These are phyloP conservation scores for Andricus curvator DNA, from an alignment of 2,888 invertebrate genomes.

Conservation along the genomic window DNA sequence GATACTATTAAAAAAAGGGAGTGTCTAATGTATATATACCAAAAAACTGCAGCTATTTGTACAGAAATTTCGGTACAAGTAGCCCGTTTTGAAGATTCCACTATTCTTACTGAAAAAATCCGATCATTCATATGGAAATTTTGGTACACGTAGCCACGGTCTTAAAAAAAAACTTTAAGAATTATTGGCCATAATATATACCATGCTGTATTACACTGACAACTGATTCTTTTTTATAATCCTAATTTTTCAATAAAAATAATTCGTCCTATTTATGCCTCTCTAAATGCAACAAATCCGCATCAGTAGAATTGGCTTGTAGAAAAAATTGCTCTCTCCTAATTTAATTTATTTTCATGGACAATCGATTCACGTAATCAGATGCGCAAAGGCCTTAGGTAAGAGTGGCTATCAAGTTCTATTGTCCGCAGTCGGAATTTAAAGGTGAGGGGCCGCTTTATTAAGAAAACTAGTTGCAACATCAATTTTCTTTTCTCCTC, in stretches of 20 bases:
- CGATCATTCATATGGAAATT: too few species aligned
- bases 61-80: too few species aligned
- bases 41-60: too few species aligned
- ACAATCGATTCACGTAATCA: conserved; percentile 31
- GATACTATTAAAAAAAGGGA: too few species aligned
- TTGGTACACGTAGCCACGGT: too few species aligned
- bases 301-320: neutral
- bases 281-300: neutral
- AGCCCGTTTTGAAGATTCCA: too few species aligned
- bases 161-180: too few species aligned
- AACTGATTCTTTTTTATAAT: too few species aligned
- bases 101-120: too few species aligned
- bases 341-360: conserved; percentile 24
- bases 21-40: too few species aligned
- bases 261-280: neutral
- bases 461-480: neutral
- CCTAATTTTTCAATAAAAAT: neutral
- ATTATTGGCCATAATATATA: too few species aligned
- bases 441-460: neutral
- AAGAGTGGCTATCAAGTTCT: conserved; percentile 20
- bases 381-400: conserved; percentile 8
- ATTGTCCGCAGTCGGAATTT: neutral
- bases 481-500: neutral
- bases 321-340: neutral
- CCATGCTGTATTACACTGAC: too few species aligned